Base-by-base conservation (phyloP, 2,113 vertebrate genomes). In the Rhinoderma darwinii region DNA sequence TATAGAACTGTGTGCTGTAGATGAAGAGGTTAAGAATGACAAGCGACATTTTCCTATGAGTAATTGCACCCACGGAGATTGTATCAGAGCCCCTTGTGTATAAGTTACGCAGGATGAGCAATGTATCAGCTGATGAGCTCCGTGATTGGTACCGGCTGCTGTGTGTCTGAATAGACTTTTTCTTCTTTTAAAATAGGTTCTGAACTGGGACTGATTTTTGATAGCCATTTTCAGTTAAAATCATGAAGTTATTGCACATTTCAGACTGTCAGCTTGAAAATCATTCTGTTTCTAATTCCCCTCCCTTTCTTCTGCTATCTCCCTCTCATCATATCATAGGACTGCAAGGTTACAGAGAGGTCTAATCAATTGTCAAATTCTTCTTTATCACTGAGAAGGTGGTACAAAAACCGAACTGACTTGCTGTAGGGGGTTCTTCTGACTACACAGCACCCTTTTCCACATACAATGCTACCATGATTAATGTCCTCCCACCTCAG, bases 401-500 rank as follows among this genome's bases (percentile, higher is more conserved):
- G 92, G 93, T 92, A 90, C 93, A 92, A 91, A 93, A 90, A 88
- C 84, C 93, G 95, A 94, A 96, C 95, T 95, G 94, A 94, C 93
- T 93, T 94, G 90, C 94, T 92, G 94, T 93, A 94, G 93, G 92
- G 94, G 94, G 94, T 94, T 94, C 93, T 93, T 95, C 92, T 94
- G 92, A 95, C 94, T 95, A 93, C 93, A 94, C 92, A 91, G 94
- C 93, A 94, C 95, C 95, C 94, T 94, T 93, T 94, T 92, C 90
- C 94, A 93, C 94, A 95, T 92, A 96, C 96, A 96, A 96, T 96
- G 95, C 94, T 87, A 90, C 92, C 81, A 92, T 96, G 96, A 96
- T 96, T 95, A 96, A 96, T 96, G 94, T 94, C 95, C 94, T 95
- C 95, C 94, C 95, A 95, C 94, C 95, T 94, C 94, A 96, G 96